Evolutionary conservation across 2,113 vertebrate species (phyloP), one percentile per base, ranked within the genome.

Genomic region (Oxyura jamaicensis): DNA sequence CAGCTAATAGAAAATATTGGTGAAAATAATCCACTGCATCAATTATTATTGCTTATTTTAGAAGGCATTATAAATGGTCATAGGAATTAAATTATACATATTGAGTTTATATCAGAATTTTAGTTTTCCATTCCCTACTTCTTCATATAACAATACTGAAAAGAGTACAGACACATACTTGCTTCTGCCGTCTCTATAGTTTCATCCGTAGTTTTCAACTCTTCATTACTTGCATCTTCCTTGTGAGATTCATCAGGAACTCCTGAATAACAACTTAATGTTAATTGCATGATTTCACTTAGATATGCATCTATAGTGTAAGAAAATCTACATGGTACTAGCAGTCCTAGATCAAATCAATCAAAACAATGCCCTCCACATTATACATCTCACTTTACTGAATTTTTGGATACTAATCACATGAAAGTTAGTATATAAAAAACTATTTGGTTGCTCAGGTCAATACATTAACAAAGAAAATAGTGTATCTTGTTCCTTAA

Each of bases 161-260:
- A 82, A 80, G 25, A 88, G 10, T 13, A 89, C 13, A 83, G 63
- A 48, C 23, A 96, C 97, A 28, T 56, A 98, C 98, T 93, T 79
- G 36, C 62, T 66, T 97, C 95, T 85, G 48, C 3, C 8, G 13
- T 89, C 71, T 93, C 90, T 90, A 5, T 31, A 35, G 63, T 77
- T 93, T 93, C 91, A 84, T 96, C 94, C 85, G 60, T 35, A 90
- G 58, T 60, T 86, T 83, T 66, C 35, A 53, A 44, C 52, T 97
- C 96, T 75, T 96, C 96, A 91, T 63, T 56, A 68, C 59, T 74
- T 82, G 76, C 16, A 5, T 79, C 86, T 89, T 95, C 94, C 63
- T 97, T 93, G 22, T 59, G 69, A 88, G 88, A 93, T 67, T 97
- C 96, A 90, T 96, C 97, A 94, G 83, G 83, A 93, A 39, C 20